These are phyloP conservation scores for Limosa lapponica DNA, from an alignment of 2,797 vertebrate genomes.

Conservation along the genomic window DNA sequence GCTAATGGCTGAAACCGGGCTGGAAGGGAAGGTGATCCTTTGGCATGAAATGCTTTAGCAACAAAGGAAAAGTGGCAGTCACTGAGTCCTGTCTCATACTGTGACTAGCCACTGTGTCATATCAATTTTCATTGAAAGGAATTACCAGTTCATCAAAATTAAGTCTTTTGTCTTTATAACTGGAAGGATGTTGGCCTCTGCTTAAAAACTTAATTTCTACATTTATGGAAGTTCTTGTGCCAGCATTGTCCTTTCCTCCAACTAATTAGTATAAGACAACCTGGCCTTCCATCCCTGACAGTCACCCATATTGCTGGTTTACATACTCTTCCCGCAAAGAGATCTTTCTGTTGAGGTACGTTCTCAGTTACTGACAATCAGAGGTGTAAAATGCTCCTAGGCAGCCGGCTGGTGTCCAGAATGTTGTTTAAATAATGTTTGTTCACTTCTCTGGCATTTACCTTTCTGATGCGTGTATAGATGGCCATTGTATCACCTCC, in stretches of 20 bases:
- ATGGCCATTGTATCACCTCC: neutral
- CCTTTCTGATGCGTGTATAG: neutral
- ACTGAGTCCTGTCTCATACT: neutral
- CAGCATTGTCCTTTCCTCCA: neutral
- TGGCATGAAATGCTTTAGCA: neutral
- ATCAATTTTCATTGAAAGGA: neutral
- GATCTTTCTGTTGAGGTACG: neutral
- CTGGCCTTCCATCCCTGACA: neutral
- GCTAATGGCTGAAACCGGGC: neutral
- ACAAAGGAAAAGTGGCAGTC: neutral
- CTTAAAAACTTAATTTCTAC: neutral
- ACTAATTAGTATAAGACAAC: neutral
- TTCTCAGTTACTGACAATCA: neutral
- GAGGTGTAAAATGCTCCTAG: neutral
- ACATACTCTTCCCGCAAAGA: neutral
- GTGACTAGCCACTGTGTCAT: neutral
- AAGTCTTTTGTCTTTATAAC: neutral
- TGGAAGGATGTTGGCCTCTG: neutral
- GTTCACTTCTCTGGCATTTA: neutral
- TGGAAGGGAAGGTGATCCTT: neutral
- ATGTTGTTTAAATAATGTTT: neutral
- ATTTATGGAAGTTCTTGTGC: neutral
- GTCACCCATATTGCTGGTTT: neutral
- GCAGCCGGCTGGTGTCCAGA: neutral
- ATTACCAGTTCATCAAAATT: neutral